A percentile compares a stretch with the other conserved stretches of the same genome.
These are phyloP conservation scores for Gonocerus acuteangulatus DNA, from an alignment of 2,888 invertebrate species.

Conservation along the genomic window DNA sequence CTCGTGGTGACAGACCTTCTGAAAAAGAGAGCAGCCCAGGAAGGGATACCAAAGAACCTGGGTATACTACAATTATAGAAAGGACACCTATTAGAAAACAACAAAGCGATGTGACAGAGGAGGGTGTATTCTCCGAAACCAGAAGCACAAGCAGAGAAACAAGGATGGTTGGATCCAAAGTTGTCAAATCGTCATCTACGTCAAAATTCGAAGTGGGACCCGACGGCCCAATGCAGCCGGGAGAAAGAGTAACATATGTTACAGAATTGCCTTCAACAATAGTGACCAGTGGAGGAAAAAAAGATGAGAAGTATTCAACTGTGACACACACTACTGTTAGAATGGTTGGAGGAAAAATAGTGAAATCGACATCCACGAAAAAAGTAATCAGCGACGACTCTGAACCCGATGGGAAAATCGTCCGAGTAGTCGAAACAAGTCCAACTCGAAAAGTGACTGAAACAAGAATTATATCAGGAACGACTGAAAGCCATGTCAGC, in stretches of 20 bases:
- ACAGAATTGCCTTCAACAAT: neutral
- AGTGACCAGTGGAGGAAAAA: neutral
- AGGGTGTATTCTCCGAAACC: neutral
- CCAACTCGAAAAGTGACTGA: slow-evolving; percentile 13
- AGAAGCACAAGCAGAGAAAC: neutral
- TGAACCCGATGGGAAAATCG: neutral
- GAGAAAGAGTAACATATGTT: neutral
- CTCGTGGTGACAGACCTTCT: neutral
- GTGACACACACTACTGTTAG: slow-evolving; percentile 21
- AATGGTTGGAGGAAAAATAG: slow-evolving; percentile 36
- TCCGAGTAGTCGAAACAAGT: neutral
- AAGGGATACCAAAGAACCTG: neutral
- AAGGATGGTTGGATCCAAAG: slow-evolving; percentile 5
- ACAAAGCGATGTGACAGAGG: neutral
- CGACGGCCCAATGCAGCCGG: neutral
- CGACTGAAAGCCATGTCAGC: neutral
- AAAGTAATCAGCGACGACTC: slow-evolving; percentile 2
- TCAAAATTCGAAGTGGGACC: neutral
- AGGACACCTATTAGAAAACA: neutral
- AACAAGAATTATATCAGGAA: neutral
- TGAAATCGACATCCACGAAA: slow-evolving; percentile 25
- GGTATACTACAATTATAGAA: neutral
- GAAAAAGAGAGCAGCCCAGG: neutral
- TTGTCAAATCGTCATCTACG: neutral
- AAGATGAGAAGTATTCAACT: neutral